Evolutionary conservation across 1,140 invertebrate species (phyloP), one percentile per base, ranked within the genome.

Genomic region (Pseudomyrmex dendroicus): DNA sequence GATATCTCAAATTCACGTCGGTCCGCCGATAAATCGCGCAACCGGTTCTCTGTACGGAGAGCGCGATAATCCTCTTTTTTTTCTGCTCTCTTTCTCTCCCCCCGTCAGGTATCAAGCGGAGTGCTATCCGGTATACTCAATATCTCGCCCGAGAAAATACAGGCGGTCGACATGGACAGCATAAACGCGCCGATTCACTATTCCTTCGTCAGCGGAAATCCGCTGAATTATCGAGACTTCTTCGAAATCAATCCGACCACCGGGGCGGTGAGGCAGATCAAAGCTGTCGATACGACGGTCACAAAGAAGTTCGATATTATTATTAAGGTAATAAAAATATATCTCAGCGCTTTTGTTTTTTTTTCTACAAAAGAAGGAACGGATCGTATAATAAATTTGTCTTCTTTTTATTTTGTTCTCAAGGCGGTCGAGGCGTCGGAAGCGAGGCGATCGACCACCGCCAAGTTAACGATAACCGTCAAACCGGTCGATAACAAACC

Each of bases 141-240:
- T 73, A 96, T 98, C 25, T 95, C 96, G n/a, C 98, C 98, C 0
- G 98, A 98, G 90, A 97, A 97, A 89, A 98, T 98, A 72, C 97
- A 98, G 93, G 98, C 97, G 0, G 96, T 98, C 1, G 97, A 98
- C 91, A 97, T 97, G 96, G 98, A 98, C 90, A 98, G 97, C 1
- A 95, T 98, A 10, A 97, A 97, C 90, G 96, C 97, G 0, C 96
- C 96, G 0, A 97, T 98, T 68, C 95, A 95, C 64, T 98, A 98
- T 91, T 97, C 96, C 35, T 98, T 98, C 90, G 95, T 97, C 5
- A 97, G 96, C 85, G 98, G 98, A 8, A 96, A 95, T 86, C 97
- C 97, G 1, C 93, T 95, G 0, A 96, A 96, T 73, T 98, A 97
- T 93, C 94, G 95, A 0, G 96, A 97, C 0, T 98, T 97, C 90